Conservation (phyloP, 35 echinoderm and acorn worm genomes). For the Hemicentrotus pulcherrimus region DNA sequence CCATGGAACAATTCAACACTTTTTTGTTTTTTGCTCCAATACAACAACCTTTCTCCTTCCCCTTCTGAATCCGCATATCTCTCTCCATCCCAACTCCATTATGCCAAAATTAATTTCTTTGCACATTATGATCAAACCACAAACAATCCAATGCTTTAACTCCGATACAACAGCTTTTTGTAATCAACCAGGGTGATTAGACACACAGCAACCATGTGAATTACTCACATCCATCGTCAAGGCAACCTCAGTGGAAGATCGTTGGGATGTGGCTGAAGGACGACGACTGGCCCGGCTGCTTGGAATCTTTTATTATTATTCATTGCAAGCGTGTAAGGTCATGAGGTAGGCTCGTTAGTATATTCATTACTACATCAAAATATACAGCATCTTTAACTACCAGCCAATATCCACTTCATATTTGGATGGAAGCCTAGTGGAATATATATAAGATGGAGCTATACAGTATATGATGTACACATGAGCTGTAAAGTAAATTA, state of each 20-base stretch:
- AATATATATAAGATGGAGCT: too few species aligned
- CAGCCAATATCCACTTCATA: background rate
- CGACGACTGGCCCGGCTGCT: background rate
- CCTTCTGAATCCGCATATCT: too few species aligned
- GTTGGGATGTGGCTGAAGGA: conserved; percentile 17
- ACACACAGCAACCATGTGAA: background rate
- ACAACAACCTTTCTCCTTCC: too few species aligned
- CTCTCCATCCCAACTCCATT: too few species aligned
- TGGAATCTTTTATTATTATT: background rate
- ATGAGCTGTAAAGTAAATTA: background rate
- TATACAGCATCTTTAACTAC: background rate
- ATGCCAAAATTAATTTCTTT: too few species aligned
- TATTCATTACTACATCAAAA: background rate
- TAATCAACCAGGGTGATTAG: background rate
- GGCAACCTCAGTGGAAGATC: conserved; percentile 18
- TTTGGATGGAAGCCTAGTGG: background rate
- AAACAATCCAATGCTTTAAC: too few species aligned
- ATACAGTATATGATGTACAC: background rate
- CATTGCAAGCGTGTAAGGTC: conserved; percentile 22
- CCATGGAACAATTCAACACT: too few species aligned
- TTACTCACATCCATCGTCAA: conserved; percentile 43
- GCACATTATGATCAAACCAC: too few species aligned
- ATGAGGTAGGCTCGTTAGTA: too few species aligned
- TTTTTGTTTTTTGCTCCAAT: too few species aligned
- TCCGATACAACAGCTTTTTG: background rate